Base-by-base conservation (phyloP, 1,140 invertebrate genomes). In the Drosophila pseudoananassae region DNA sequence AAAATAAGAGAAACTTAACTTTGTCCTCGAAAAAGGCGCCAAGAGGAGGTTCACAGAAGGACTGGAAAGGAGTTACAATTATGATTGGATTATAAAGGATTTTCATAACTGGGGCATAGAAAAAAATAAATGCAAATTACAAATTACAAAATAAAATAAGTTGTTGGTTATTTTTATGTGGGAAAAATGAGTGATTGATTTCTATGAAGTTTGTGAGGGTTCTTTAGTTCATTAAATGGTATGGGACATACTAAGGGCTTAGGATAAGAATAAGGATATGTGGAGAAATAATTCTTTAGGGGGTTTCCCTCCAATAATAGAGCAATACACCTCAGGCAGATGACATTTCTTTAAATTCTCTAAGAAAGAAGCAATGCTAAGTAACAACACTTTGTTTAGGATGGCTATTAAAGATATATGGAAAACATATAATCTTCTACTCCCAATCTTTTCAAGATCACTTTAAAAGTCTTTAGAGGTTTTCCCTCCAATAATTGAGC, bases 1-100 rank as follows among this genome's bases (percentile, higher is more conserved):
- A 65, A 78, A 66, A 54, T 20, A 51, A 27, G 17, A 58, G 51
- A 74, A 63, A 31, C 40, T 10, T 29, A 23, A 23, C 29, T 56
- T 69, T 55, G 63, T 40, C 17, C 38, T 43, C 17, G 45, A 61
- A 56, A 75, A 69, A 59, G 64, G 78, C 82, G 82, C 82, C 81
- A 85, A 85, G 64, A 56, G 14, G 25, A 27, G 47, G 54, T 36
- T 43, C 29, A 49, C 38, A 9, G 47, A 29, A 9, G 7, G 25
- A 52, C 49, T 65, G 29, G 20, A 40, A 68, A 53, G 38, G 47
- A 58, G 14, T 29, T 15, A 53, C 49, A 43, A 75, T 54, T 74
- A 52, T 64, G n/a, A 56, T 78, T 52, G 50, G 17, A 31, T 53
- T 60, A 43, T 15, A 15, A 56, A 36, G 23, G 23, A 7, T 50